Evolutionary conservation across 1,140 invertebrate species (phyloP).

Genomic region (Drosophila yakuba): DNA sequence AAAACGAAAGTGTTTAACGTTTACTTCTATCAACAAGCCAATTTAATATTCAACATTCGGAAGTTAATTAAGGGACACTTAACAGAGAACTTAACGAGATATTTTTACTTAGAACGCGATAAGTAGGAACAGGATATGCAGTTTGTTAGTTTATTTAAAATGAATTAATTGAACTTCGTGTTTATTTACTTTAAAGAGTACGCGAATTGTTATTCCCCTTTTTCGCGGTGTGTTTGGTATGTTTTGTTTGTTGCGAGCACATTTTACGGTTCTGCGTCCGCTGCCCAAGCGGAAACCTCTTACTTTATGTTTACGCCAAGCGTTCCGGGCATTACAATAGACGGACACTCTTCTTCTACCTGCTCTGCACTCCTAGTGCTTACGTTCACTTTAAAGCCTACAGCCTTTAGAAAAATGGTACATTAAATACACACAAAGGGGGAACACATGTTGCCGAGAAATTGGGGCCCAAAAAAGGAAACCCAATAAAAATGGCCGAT

Average conservation of each 20-base stretch:
- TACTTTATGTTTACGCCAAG: conserved; percentile 73
- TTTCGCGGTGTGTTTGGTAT: conserved; percentile 5
- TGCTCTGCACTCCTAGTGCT: conserved; percentile 44
- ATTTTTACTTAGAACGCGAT: too few species aligned
- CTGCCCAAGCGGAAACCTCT: conserved; percentile 75
- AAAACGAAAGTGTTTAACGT: too few species aligned
- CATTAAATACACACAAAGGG: conserved; percentile 13
- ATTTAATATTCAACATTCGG: too few species aligned
- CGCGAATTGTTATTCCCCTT: neutral
- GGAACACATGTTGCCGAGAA: conserved; percentile 43
- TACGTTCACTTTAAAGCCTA: conserved; percentile 48
- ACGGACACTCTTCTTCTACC: conserved; percentile 36
- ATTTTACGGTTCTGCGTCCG: conserved; percentile 75
- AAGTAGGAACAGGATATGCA: too few species aligned
- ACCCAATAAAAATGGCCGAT: conserved; percentile 24
- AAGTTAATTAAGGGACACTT: too few species aligned
- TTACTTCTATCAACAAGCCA: too few species aligned
- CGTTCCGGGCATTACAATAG: conserved; percentile 57
- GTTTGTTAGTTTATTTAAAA: too few species aligned
- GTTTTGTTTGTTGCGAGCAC: conserved; percentile 55
- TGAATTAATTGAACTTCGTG: too few species aligned
- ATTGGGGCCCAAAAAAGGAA: conserved; percentile 27
- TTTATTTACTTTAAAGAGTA: too few species aligned
- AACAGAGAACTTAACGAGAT: too few species aligned
- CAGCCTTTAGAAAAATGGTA: conserved; percentile 36